Conservation (phyloP, 2,113 vertebrate species). For the Sakesphorus luctuosus region DNA sequence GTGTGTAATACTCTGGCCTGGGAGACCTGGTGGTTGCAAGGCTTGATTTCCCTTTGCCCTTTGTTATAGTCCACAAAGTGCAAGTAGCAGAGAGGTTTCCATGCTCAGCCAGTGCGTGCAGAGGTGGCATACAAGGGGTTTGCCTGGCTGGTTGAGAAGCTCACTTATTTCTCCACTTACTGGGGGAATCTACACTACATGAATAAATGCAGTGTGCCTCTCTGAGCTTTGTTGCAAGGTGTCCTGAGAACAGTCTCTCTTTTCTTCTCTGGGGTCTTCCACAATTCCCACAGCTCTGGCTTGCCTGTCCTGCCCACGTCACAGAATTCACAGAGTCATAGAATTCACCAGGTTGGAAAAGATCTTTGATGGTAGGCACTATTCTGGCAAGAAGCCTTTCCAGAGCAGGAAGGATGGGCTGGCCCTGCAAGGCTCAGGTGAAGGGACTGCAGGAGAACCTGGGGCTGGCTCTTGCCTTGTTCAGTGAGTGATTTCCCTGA, state of each 20-base stretch:
- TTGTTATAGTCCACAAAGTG: background rate
- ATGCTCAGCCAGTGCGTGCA: accelerated
- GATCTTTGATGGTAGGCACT: background rate
- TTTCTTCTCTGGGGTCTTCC: background rate
- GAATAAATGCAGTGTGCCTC: background rate
- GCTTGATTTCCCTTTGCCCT: background rate
- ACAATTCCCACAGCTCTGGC: background rate
- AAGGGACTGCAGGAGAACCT: background rate
- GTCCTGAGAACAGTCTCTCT: background rate
- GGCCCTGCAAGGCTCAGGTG: background rate
- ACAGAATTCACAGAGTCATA: no score
- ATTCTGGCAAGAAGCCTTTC: background rate
- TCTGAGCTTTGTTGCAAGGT: background rate
- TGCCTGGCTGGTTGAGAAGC: background rate
- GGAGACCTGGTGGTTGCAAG: background rate
- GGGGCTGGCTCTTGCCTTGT: background rate
- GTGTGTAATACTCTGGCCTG: accelerated
- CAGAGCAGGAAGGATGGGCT: background rate
- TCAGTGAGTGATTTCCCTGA: background rate
- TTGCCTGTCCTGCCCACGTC: background rate
- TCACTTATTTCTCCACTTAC: background rate
- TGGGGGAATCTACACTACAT: accelerated
- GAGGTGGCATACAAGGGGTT: accelerated
- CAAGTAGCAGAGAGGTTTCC: background rate
- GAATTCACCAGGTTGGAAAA: no score